Base-by-base conservation (phyloP, 2,888 invertebrate species). In the Chymomyza fuscimana region DNA sequence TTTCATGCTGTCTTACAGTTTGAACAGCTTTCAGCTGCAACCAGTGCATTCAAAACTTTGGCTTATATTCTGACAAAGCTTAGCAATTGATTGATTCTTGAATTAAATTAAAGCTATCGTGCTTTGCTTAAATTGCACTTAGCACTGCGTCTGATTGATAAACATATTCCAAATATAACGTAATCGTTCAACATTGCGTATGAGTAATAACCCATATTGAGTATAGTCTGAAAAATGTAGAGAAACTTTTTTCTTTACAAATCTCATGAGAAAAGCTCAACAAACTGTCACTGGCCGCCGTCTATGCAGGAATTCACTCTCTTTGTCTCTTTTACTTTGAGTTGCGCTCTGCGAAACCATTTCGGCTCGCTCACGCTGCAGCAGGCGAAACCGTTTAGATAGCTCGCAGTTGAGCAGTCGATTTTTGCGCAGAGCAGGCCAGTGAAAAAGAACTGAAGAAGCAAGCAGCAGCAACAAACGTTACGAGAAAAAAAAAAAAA, bases 401-500 rank as follows among this genome's bases (percentile, higher is more conserved):
- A 25, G 22, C 58, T 22, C 40, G 40, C 77, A 66, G 72, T 78
- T 70, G 72, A 74, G 72, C 73, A 76, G 80, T 80, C 79, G 86
- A 83, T 79, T 85, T 85, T 86, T 69, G 87, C 85, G 80, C 69
- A 77, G 74, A 72, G 77, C 72, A 65, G 63, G 63, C 46, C 80
- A 83, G 87, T 83, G 82, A 79, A 85, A 86, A 74, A 75, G 80
- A 78, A 63, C 73, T 80, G 73, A 77, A 76, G 80, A 87, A 82
- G 78, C 82, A 85, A 76, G 73, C 80, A 83, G 69, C 78, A 80
- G 83, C 70, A 73, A 74, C 67, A 73, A 78, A 68, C 63, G 76
- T 65, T 60, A 67, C 73, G 54, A 73, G 64, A 74, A 75, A 68
- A 63, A 63, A 61, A 60, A 65, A 63, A n/a, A n/a, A 70, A 72